Conservation (phyloP, 2,797 vertebrate genomes). For the Peromyscus eremicus region DNA sequence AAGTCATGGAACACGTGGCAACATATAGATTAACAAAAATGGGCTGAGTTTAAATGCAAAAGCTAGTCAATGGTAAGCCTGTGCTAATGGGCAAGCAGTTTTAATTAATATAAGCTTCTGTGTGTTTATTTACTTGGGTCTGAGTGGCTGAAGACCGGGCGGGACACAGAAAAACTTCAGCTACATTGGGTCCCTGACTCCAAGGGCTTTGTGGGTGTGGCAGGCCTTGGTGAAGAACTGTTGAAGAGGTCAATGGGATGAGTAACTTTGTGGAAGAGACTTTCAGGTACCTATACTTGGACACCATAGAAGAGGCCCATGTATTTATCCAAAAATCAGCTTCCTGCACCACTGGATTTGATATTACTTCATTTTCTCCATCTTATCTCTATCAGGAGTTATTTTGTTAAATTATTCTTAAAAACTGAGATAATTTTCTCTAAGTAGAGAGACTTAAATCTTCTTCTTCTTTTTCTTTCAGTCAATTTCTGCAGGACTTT, state of each 20-base stretch:
- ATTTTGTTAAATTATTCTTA: conserved; percentile 29
- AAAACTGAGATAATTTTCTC: conserved; percentile 27
- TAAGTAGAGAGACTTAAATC: conserved; percentile 37
- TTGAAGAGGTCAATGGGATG: neutral
- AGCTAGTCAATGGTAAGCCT: no score
- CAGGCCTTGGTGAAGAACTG: neutral
- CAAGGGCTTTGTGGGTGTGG: neutral
- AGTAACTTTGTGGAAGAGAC: neutral
- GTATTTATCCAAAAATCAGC: neutral
- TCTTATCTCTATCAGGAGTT: neutral
- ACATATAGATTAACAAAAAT: no score
- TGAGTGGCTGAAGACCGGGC: no score
- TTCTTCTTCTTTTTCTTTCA: neutral
- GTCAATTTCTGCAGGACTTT: neutral
- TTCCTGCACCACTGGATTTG: neutral
- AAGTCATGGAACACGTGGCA: no score
- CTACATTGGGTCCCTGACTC: no score
- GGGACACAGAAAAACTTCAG: no score
- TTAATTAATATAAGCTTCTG: no score
- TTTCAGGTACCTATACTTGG: neutral
- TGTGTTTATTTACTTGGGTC: no score
- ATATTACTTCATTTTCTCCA: neutral
- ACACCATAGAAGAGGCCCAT: neutral
- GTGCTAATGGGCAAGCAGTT: no score
- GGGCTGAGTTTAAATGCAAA: no score